Evolutionary conservation across 2,113 vertebrate genomes (phyloP), one percentile per base, ranked within the genome.

Genomic region (Pseudopodoces humilis): DNA sequence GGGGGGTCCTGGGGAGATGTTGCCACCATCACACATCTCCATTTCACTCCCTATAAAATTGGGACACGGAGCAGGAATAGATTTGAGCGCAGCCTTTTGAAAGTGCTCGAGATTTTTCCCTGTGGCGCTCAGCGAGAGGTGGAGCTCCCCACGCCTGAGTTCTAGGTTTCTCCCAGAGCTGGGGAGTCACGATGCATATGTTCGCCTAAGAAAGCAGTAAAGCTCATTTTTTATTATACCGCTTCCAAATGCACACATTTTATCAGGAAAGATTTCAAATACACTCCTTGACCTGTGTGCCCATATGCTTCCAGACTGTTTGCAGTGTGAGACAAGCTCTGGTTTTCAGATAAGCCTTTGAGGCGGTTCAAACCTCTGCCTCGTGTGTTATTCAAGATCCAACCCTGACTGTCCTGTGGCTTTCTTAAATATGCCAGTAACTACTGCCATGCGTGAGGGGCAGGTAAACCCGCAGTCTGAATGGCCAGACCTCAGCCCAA

Each of bases 61-160:
- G 67, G 63, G 31, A 46, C 20, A 0, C 0, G 2, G 46, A 24
- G 33, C 3, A 3, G 18, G 52, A 31, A 68, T 6, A n/a, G 77
- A 47, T 76, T 47, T 31, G 33, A 84, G 81, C 30, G 10, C 72
- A 64, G 65, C n/a, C 43, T 56, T 86, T 68, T 24, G 49, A 31
- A 86, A 63, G 39, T 1, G 21, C 55, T 67, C 0, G 5, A 72
- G 69, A 43, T 19, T 83, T 82, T 56, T 21, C 44, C n/a, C 33
- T 8, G 27, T 18, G 53, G 39, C 1, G 2, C 49, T 47, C 37
- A 14, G 8, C 2, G 16, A 0, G 1, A 0, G 7, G 52, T 9
- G 25, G 47, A 65, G 62, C 23, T 53, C 31, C 46, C n/a, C 41
- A 13, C 0, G 0, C 19, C 33, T 37, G 31, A 60, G 41, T n/a